These are phyloP conservation scores for Poecilobothrus nobilitatus DNA, from an alignment of 2,888 invertebrate species.

Conservation along the genomic window DNA sequence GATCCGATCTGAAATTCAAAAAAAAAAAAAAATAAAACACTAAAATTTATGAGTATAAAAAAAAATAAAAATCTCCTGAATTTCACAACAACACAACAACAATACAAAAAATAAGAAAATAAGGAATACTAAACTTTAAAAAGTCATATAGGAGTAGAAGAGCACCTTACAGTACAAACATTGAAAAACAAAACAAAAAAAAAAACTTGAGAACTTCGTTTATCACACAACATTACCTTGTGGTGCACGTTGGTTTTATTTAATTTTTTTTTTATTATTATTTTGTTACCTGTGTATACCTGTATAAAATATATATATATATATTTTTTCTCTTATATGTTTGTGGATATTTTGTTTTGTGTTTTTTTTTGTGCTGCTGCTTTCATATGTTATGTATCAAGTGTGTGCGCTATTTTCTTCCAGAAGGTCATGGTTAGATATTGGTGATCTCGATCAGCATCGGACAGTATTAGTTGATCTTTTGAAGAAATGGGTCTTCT, in stretches of 20 bases:
- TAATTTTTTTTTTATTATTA: not conserved
- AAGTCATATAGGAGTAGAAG: not conserved
- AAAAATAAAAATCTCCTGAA: not conserved
- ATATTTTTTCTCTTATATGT: not conserved
- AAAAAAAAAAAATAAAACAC: not conserved
- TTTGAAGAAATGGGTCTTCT: slow-evolving; percentile 40
- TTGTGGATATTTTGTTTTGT: not conserved
- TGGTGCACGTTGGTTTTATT: not conserved
- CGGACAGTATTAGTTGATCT: slow-evolving; percentile 41
- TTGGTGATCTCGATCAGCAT: slow-evolving; percentile 35
- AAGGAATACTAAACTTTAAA: not conserved
- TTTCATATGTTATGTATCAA: slow-evolving; percentile 28
- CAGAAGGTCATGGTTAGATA: slow-evolving; percentile 44
- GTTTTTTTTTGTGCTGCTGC: not conserved
- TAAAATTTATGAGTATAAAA: not conserved
- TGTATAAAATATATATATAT: not conserved
- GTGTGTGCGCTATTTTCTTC: slow-evolving; percentile 38
- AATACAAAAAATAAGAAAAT: not conserved
- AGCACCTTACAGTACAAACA: not conserved
- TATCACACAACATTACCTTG: not conserved
- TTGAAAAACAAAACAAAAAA: not conserved
- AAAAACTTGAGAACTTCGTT: not conserved
- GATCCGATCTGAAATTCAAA: not conserved
- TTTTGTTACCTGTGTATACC: not conserved
- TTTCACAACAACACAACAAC: not conserved